These are phyloP conservation scores for Trachelus troglodyta DNA, from an alignment of 2,888 invertebrate species.

Conservation along the genomic window DNA sequence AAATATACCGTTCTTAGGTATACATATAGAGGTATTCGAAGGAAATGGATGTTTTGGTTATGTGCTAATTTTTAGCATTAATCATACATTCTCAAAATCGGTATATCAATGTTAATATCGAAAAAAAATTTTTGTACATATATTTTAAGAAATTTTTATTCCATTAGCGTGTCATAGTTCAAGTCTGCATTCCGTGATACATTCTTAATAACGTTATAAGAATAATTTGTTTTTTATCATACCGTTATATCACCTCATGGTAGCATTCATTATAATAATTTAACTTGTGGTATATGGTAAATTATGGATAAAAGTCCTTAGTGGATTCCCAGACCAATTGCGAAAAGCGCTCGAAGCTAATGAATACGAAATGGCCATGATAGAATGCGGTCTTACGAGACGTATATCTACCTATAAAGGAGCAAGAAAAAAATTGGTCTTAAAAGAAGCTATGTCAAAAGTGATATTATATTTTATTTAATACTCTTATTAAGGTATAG, in stretches of 20 bases:
- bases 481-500: neutral
- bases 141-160: neutral
- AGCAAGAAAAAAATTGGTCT: neutral
- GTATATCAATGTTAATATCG: neutral
- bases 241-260: neutral
- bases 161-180: neutral
- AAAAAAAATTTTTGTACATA: neutral
- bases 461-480: neutral
- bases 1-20: too few species aligned
- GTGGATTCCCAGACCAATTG: neutral
- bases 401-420: neutral
- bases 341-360: constrained; percentile 6
- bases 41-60: neutral
- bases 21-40: neutral
- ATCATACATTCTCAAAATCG: neutral
- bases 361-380: constrained; percentile 5
- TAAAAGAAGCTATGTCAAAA: neutral
- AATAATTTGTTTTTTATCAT: neutral
- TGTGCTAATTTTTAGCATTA: neutral
- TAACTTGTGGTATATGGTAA: neutral
- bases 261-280: neutral
- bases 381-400: neutral
- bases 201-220: neutral
- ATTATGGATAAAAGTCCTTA: neutral
- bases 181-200: neutral